phyloP scores from a whole-genome alignment of 2,797 vertebrate genomes.

The Podarcis siculus region DNA sequence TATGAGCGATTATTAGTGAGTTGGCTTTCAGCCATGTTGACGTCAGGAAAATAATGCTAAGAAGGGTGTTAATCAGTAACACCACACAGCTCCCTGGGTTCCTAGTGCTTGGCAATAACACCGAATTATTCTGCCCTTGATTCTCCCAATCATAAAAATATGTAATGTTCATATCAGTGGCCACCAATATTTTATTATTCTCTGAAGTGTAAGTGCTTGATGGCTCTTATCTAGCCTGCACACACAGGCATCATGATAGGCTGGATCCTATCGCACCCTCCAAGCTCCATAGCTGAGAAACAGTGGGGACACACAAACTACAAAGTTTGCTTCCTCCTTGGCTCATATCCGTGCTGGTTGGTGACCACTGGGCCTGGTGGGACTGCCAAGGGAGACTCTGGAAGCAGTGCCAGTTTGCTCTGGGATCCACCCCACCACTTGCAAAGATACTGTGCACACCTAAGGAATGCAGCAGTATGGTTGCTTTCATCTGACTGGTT shows the following conservation, averaged over 20 bases:
- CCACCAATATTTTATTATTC: not conserved
- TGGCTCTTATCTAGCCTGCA: not conserved
- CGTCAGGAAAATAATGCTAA: not conserved
- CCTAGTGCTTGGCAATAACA: slow-evolving; percentile 56
- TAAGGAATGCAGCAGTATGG: too few relatives aligned
- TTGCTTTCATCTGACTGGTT: too few relatives aligned
- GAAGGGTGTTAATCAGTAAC: slow-evolving; percentile 76
- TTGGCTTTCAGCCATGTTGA: not conserved
- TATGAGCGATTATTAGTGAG: slow-evolving; percentile 33
- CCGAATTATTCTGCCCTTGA: slow-evolving; percentile 22
- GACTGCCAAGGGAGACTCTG: too few relatives aligned
- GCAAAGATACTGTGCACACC: too few relatives aligned
- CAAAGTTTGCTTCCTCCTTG: too few relatives aligned
- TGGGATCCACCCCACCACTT: too few relatives aligned
- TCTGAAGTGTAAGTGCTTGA: not conserved
- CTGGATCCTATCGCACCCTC: not conserved
- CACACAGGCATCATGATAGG: not conserved
- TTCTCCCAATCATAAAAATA: not conserved
- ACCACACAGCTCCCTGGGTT: slow-evolving; percentile 41
- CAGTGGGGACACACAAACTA: too few relatives aligned
- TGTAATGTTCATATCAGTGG: too few relatives aligned
- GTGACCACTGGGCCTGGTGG: too few relatives aligned
- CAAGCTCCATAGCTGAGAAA: too few relatives aligned
- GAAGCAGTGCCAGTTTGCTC: too few relatives aligned
- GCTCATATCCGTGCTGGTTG: too few relatives aligned